Conservation (phyloP, 2,113 vertebrate species). For the Phylloscopus whistleri region DNA sequence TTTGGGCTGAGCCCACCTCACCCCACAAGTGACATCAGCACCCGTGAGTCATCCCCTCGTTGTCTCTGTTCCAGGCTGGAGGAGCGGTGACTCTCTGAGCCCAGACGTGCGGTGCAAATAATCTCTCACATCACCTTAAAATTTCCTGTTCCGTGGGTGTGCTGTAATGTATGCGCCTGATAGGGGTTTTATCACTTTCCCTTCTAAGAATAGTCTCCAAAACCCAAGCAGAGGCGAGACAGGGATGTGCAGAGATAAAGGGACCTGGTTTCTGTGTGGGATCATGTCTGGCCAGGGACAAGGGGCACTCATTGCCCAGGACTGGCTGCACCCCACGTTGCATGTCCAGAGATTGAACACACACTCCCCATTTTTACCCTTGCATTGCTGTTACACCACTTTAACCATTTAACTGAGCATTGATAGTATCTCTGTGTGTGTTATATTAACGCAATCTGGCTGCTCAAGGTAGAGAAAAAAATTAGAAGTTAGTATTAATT, state of each 20-base stretch:
- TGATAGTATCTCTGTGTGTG: not conserved
- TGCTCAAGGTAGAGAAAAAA: not conserved
- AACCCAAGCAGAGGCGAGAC: not conserved
- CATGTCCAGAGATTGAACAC: accelerated
- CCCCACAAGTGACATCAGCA: not conserved
- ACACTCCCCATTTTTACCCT: not conserved
- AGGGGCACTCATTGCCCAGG: not conserved
- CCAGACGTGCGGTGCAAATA: not conserved
- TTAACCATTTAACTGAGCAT: not conserved
- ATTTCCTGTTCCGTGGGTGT: not conserved
- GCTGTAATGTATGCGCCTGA: not conserved
- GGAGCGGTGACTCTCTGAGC: not conserved
- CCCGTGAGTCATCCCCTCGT: not conserved
- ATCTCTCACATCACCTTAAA: not conserved
- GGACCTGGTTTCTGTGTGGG: not conserved
- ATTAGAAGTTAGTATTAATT: not conserved
- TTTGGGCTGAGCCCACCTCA: not conserved
- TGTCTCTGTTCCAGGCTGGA: not conserved
- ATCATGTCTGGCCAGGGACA: not conserved
- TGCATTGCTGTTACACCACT: not conserved
- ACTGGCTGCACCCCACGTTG: not conserved
- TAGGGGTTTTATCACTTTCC: not conserved
- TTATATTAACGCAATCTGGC: not conserved
- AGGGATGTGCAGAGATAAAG: not conserved
- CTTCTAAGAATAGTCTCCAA: not conserved